phyloP scores from a whole-genome alignment of 2,113 vertebrate species.

The Vimba vimba region DNA sequence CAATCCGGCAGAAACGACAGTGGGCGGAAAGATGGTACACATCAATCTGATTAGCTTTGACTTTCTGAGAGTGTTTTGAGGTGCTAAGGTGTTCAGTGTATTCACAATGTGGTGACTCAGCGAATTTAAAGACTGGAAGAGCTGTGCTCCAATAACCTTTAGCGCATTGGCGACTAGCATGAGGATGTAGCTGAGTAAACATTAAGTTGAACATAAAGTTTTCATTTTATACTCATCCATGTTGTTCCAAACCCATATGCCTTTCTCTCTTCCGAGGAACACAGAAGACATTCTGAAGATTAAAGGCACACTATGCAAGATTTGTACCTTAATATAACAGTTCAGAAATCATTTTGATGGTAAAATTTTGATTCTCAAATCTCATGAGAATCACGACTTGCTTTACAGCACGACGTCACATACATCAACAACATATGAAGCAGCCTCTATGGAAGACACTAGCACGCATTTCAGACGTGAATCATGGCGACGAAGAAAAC shows the following conservation, averaged over 20 bases:
- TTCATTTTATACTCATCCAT: neutral
- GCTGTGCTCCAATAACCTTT: neutral
- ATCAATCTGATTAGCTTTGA: slow-evolving; percentile 23
- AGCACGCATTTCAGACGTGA: too few species aligned
- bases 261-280: neutral
- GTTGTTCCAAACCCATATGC: neutral
- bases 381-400: too few species aligned
- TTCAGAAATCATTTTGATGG: too few species aligned
- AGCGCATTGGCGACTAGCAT: neutral
- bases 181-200: neutral
- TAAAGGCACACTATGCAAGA: neutral
- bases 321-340: too few species aligned
- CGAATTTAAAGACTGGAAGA: neutral
- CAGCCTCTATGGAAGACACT: too few species aligned
- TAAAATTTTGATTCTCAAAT: too few species aligned
- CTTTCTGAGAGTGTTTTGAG: neutral
- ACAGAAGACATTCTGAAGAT: slow-evolving; percentile 6
- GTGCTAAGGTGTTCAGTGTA: neutral
- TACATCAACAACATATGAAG: too few species aligned
- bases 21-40: neutral
- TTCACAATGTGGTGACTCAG: neutral
- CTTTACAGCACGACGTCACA: too few species aligned
- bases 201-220: neutral
- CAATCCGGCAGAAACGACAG: neutral
- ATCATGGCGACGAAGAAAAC: too few species aligned